Evolutionary conservation across 2,113 vertebrate genomes (phyloP).

Genomic region (Malaclemys terrapin): DNA sequence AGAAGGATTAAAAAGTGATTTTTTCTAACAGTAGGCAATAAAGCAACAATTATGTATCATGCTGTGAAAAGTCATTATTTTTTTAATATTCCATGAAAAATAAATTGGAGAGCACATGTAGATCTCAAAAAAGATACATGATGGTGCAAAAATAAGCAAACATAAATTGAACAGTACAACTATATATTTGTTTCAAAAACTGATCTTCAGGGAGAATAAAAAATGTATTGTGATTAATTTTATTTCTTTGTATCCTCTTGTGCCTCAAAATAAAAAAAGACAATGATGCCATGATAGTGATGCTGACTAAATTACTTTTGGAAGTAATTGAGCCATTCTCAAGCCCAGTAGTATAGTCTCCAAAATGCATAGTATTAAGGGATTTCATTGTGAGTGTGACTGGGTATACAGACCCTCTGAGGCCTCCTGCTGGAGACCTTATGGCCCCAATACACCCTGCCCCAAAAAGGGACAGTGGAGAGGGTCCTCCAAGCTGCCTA

Average conservation of each 20-base stretch:
- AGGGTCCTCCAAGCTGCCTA: no score
- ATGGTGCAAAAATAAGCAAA: background rate
- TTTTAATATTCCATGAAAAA: slow-evolving; percentile 21
- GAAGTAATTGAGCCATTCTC: background rate
- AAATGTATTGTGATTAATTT: background rate
- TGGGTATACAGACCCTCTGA: no score
- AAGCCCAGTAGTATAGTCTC: background rate
- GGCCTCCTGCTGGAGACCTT: no score
- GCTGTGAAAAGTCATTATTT: background rate
- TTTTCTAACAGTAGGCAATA: background rate
- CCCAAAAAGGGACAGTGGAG: no score
- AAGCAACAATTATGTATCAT: background rate
- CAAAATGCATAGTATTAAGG: no score
- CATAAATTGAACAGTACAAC: background rate
- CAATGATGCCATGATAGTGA: background rate
- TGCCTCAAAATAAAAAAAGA: background rate
- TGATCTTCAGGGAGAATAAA: background rate
- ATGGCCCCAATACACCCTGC: no score
- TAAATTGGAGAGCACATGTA: background rate
- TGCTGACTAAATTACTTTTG: background rate
- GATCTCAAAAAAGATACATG: background rate
- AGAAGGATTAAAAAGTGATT: background rate
- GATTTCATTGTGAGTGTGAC: no score
- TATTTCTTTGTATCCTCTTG: background rate
- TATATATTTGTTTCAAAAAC: background rate